Percentiles rank a stretch among this genome's conserved stretches.
phyloP scores from a whole-genome alignment of 2,113 vertebrate genomes.

The Solea solea region DNA sequence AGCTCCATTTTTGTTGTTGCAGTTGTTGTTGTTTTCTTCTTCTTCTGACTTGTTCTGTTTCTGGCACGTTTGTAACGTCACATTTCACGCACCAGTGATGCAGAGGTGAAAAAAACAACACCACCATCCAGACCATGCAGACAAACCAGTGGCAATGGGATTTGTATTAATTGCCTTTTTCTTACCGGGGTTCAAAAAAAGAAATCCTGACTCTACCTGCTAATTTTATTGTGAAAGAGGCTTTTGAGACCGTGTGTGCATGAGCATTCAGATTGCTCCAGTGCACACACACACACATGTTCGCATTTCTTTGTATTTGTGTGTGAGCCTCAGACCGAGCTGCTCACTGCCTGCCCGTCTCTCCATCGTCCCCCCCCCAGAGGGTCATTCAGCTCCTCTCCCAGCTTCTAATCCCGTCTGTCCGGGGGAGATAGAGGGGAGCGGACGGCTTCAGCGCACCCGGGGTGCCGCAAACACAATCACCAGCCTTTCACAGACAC shows the following conservation, averaged over 20 bases:
- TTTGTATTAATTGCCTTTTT: too few relatives aligned
- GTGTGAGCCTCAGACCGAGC: constrained; percentile 51
- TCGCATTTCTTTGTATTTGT: constrained; percentile 53
- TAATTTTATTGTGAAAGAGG: too few relatives aligned
- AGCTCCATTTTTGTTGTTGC: too few relatives aligned
- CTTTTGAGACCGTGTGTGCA: constrained; percentile 22
- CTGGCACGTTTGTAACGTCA: too few relatives aligned
- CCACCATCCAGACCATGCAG: too few relatives aligned
- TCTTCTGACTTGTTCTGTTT: too few relatives aligned
- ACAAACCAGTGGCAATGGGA: too few relatives aligned
- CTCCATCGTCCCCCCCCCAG: constrained; percentile 47
- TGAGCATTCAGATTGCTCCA: not conserved
- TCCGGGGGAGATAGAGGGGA: constrained; percentile 76
- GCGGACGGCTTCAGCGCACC: constrained; percentile 64
- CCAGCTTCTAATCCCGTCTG: constrained; percentile 78
- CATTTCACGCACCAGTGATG: too few relatives aligned
- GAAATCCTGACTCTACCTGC: too few relatives aligned
- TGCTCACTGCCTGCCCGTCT: constrained; percentile 53
- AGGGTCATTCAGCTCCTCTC: constrained; percentile 74
- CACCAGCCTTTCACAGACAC: constrained; percentile 77
- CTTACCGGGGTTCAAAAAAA: too few relatives aligned
- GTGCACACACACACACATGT: not conserved
- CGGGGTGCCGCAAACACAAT: constrained; percentile 75
- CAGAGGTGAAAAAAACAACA: too few relatives aligned
- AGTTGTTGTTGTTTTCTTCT: too few relatives aligned